phyloP scores from a whole-genome alignment of 2,888 invertebrate species.

The Drosophila nr. perissopoda region DNA sequence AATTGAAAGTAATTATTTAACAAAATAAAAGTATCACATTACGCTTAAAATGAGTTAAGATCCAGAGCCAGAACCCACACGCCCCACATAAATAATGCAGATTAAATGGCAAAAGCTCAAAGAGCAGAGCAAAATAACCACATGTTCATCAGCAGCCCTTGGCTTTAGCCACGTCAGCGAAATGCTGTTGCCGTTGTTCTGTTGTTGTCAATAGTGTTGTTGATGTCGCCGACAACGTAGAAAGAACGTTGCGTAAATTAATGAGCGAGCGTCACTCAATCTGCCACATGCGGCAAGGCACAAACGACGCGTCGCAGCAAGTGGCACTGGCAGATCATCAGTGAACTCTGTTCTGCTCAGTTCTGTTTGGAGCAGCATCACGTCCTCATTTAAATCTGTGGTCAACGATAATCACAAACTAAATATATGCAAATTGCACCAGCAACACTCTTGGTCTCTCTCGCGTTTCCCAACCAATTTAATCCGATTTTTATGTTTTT shows the following conservation, averaged over 20 bases:
- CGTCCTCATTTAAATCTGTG: conserved; percentile 71
- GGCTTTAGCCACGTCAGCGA: conserved; percentile 22
- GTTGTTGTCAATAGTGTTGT: conserved; percentile 22
- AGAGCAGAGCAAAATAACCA: conserved; percentile 57
- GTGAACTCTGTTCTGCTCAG: conserved; percentile 5
- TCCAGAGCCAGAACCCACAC: neutral
- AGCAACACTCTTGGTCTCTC: conserved; percentile 34
- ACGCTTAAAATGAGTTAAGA: conserved; percentile 31
- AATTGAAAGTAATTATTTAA: conserved; percentile 28
- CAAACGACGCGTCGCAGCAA: conserved; percentile 9
- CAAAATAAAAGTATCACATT: conserved; percentile 16
- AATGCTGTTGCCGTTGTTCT: conserved; percentile 29
- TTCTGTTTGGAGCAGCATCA: conserved; percentile 20
- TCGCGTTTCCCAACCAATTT: conserved; percentile 64
- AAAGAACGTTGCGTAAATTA: conserved; percentile 60
- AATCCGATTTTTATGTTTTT: conserved; percentile 63
- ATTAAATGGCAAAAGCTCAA: conserved; percentile 43
- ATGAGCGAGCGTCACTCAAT: conserved; percentile 64
- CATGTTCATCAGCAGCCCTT: conserved; percentile 62
- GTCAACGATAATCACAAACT: conserved; percentile 72
- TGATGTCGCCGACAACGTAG: conserved; percentile 20
- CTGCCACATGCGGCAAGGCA: conserved; percentile 50
- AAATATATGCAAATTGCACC: conserved; percentile 74
- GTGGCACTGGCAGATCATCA: conserved; percentile 28
- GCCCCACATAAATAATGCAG: conserved; percentile 23